Evolutionary conservation across 2,888 invertebrate species (phyloP).

Genomic region (Dorcus parallelipipedus): DNA sequence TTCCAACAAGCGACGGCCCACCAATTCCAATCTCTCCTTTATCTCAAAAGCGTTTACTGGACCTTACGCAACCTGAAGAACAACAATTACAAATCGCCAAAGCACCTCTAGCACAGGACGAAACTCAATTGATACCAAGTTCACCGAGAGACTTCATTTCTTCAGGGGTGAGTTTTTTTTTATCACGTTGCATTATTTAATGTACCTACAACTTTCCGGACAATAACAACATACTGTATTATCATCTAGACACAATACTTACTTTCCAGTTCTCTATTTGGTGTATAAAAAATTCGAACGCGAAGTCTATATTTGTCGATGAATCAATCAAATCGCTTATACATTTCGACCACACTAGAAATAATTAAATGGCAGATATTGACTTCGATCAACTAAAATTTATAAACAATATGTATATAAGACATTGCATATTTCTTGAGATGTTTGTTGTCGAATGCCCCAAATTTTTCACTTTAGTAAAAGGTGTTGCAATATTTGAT

Average conservation of each 20-base stretch:
- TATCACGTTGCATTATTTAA: not conserved
- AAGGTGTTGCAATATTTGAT: conserved; percentile 11
- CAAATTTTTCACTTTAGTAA: conserved; percentile 24
- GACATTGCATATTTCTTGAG: conserved; percentile 27
- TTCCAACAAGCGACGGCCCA: conserved; percentile 45
- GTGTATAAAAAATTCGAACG: conserved; percentile 1
- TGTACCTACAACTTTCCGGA: not conserved
- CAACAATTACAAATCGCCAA: conserved; percentile 22
- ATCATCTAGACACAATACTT: not conserved
- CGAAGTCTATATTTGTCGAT: not conserved
- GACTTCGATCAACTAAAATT: conserved; percentile 20
- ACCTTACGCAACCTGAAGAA: conserved; percentile 34
- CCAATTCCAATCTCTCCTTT: conserved; percentile 40
- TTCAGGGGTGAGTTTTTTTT: conserved; percentile 43
- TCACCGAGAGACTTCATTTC: conserved; percentile 46
- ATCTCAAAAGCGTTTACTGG: conserved; percentile 38
- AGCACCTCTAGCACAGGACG: conserved; percentile 46
- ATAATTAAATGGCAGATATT: conserved; percentile 12
- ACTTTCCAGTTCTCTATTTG: not conserved
- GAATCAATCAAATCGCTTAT: not conserved
- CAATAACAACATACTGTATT: conserved; percentile 1
- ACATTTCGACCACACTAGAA: not conserved
- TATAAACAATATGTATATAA: conserved; percentile 21
- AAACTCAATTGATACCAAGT: conserved; percentile 43
- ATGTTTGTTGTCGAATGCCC: conserved; percentile 28